Conservation (phyloP, 1,140 invertebrate genomes). For the Meloidogyne floridensis region DNA sequence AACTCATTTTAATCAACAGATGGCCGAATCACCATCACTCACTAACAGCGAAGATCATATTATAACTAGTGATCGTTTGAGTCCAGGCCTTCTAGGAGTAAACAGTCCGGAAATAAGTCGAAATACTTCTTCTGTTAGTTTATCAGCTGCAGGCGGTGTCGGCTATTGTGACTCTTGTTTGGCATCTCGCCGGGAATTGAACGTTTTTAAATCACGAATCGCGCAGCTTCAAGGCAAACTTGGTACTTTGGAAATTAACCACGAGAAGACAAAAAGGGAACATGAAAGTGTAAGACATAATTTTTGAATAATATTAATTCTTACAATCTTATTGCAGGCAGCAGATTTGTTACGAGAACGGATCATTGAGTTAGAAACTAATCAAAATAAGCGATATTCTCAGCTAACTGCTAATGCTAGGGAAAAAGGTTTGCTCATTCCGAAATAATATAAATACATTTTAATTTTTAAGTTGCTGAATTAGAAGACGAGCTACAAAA, state of each 20-base stretch:
- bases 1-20: neutral
- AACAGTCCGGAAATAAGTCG: slow-evolving; percentile 13
- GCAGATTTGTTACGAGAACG: slow-evolving; percentile 43
- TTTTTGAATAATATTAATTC: neutral
- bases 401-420: slow-evolving; percentile 45
- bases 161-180: slow-evolving; percentile 35
- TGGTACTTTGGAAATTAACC: slow-evolving; percentile 37
- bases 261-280: slow-evolving; percentile 42
- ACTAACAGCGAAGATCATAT: neutral
- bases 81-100: slow-evolving; percentile 7
- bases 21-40: neutral
- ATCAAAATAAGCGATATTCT: slow-evolving; percentile 42
- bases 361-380: slow-evolving; percentile 48
- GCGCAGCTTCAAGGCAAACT: slow-evolving; percentile 49
- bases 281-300: slow-evolving; percentile 41
- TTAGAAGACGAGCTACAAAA: slow-evolving; percentile 50
- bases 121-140: neutral
- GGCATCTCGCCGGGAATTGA: slow-evolving; percentile 39
- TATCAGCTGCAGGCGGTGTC: neutral
- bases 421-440: slow-evolving; percentile 36
- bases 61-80: neutral
- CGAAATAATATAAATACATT: neutral
- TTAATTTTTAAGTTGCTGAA: slow-evolving; percentile 40
- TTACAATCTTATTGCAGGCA: slow-evolving; percentile 38
- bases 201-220: slow-evolving; percentile 46